A percentile compares a stretch with the other conserved stretches of the same genome.
Conservation (phyloP, 2,113 vertebrate genomes). For the Paradisaea rubra region DNA sequence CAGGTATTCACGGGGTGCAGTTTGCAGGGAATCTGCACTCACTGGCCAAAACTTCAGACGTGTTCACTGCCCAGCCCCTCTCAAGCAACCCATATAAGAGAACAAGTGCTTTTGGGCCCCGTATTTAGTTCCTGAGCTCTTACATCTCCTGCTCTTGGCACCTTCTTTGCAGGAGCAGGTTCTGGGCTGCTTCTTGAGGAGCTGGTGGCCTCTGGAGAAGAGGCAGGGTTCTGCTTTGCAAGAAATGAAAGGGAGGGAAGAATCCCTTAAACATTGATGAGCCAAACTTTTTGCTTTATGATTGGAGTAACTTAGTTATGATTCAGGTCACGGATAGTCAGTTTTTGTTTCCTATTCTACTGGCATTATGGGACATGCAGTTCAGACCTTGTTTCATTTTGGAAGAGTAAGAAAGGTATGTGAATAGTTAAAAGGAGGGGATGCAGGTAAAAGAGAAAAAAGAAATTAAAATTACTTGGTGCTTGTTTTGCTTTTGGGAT, state of each 20-base stretch:
- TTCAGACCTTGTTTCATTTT: not conserved
- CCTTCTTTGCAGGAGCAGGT: not conserved
- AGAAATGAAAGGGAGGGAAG: not conserved
- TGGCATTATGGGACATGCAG: not conserved
- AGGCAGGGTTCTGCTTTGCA: not conserved
- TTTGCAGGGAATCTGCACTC: not conserved
- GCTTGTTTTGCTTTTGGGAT: not conserved
- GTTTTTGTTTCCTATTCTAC: not conserved
- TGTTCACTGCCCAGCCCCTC: not conserved
- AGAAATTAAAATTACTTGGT: not conserved
- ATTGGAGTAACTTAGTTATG: not conserved
- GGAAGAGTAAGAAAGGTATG: not conserved
- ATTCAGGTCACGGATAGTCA: not conserved
- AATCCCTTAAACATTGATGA: not conserved
- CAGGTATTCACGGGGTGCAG: not conserved
- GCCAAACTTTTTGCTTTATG: not conserved
- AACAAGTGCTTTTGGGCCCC: not conserved
- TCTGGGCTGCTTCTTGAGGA: not conserved
- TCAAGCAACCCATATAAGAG: not conserved
- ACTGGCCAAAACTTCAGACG: not conserved
- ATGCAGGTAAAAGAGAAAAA: not conserved
- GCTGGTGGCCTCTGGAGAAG: not conserved
- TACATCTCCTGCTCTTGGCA: not conserved
- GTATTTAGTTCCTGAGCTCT: not conserved
- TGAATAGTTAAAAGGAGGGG: not conserved